phyloP scores from a whole-genome alignment of 2,797 vertebrate genomes.

The Darevskia nairensis region DNA sequence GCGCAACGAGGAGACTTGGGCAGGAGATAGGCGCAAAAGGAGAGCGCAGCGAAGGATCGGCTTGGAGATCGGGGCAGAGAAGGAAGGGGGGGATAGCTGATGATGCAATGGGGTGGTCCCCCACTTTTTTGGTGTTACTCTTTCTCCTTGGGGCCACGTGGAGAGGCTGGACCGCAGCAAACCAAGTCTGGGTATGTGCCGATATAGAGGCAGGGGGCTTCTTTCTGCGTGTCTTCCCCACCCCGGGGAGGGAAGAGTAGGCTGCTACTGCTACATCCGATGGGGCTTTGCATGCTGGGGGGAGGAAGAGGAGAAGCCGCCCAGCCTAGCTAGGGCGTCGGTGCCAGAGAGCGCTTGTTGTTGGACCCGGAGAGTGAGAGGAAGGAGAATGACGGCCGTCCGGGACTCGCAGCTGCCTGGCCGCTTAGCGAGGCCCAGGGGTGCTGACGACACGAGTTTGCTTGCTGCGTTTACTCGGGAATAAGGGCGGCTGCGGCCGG shows the following conservation, averaged over 20 bases:
- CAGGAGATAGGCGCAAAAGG: no score
- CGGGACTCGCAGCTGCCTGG: not conserved
- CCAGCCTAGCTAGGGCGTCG: not conserved
- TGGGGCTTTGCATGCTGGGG: not conserved
- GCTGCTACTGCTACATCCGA: not conserved
- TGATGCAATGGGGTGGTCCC: not conserved
- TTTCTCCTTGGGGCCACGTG: constrained; percentile 8
- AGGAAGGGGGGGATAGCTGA: no score
- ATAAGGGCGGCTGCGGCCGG: not conserved
- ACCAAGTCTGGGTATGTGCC: not conserved
- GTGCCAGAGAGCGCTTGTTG: not conserved
- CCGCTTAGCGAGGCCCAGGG: not conserved
- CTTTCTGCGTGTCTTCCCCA: no score
- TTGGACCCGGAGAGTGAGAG: not conserved
- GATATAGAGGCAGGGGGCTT: no score
- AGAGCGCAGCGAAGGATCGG: no score
- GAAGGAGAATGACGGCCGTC: not conserved
- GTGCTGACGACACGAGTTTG: not conserved
- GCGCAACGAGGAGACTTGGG: no score
- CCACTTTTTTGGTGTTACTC: not conserved
- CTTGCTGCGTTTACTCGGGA: not conserved
- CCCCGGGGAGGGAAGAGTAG: no score
- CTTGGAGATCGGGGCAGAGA: not conserved
- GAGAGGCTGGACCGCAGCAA: constrained; percentile 18
- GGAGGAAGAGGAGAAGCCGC: not conserved